Evolutionary conservation across 1,140 invertebrate species (phyloP).

Genomic region (Bradysia coprophila): DNA sequence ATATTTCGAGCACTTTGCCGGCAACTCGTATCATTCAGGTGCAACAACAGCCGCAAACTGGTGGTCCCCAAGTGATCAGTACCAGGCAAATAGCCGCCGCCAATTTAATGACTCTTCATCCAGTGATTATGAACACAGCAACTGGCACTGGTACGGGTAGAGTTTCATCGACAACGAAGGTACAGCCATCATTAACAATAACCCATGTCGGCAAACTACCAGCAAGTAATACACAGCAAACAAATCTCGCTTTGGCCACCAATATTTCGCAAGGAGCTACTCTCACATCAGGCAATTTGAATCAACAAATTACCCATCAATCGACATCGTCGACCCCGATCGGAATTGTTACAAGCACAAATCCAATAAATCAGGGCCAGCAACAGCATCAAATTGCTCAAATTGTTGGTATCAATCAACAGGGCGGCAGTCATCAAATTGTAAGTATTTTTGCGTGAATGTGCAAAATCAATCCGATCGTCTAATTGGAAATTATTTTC

Average conservation of each 20-base stretch:
- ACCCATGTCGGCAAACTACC: constrained; percentile 14
- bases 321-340: background rate
- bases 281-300: background rate
- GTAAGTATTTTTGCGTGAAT: background rate
- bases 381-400: background rate
- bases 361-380: background rate
- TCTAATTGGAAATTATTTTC: too few species aligned
- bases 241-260: constrained; percentile 5
- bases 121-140: constrained; percentile 18
- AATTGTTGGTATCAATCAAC: too few species aligned
- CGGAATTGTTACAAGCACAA: background rate
- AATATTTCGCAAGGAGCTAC: constrained; percentile 6
- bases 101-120: constrained; percentile 19
- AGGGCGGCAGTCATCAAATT: background rate
- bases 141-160: constrained; percentile 13
- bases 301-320: background rate
- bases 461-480: too few species aligned
- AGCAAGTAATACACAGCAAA: background rate
- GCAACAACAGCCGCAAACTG: constrained; percentile 14
- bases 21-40: constrained; percentile 22
- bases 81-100: constrained; percentile 10
- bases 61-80: constrained; percentile 15
- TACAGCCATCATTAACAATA: constrained; percentile 21
- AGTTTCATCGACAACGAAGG: constrained; percentile 17
- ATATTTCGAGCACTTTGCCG: constrained; percentile 7